Base-by-base conservation (phyloP, 2,797 vertebrate genomes). In the Botia almorhae region DNA sequence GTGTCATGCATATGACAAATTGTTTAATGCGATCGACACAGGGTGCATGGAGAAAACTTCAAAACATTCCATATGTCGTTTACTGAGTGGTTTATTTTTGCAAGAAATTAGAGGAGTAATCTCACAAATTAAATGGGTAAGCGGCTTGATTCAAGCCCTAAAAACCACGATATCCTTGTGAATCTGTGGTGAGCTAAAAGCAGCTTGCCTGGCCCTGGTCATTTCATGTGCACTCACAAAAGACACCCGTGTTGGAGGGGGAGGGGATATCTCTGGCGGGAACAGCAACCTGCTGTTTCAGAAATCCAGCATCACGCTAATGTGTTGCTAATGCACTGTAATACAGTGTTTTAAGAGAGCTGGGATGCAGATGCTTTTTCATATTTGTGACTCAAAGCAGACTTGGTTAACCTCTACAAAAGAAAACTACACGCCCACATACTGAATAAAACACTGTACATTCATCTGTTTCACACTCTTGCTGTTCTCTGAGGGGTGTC, bases 41-140 rank as follows among this genome's bases (percentile, higher is more conserved):
- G 10, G 88, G 86, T 85, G 82, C 81, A 87, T 76, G 75, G 83
- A 85, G 78, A 73, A 88, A 88, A 85, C 89, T 89, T 85, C 43
- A 89, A 90, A 91, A 89, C 84, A 63, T 91, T 89, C 85, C 89
- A 87, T 89, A 91, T 89, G 87, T 86, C 81, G 85, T 84, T 87
- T 80, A 86, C 87, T 92, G 88, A 91, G 85, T 88, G 88, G 78
- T 91, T 92, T 87, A 89, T 89, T 91, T 90, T 91, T 89, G 85
- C 90, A 78, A 65, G 46, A 73, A 81, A 91, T 48, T 58, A 91
- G 90, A 90, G 86, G 87, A 91, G 89, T 91, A 93, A 92, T 93
- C 91, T 93, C 89, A 91, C 91, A 92, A 92, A 90, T 92, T 80
- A 88, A 93, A 89, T 87, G 87, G 87, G 83, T 92, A 91, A 93